Base-by-base conservation (phyloP, 1,140 invertebrate genomes). In the Tetranychus cinnabarinus region DNA sequence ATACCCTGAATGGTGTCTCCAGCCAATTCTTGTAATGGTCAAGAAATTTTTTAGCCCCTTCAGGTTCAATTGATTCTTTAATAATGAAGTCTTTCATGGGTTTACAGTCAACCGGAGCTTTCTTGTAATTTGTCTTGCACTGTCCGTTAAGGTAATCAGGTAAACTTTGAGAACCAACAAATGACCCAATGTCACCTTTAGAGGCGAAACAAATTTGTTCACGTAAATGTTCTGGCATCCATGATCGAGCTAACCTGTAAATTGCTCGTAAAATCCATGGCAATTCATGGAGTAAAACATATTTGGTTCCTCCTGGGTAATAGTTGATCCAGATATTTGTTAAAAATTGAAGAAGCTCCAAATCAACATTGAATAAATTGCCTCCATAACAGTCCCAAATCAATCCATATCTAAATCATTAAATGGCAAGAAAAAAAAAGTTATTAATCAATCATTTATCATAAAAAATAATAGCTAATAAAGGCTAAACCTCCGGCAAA, bases 61-160 rank as follows among this genome's bases (percentile, higher is more conserved):
- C 50, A 52, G n/a, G n/a, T 52, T 52, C n/a, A 52, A 52, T 52
- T 6, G 23, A n/a, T 52, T 52, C 50, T n/a, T 52, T 52, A 8
- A n/a, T 23, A 0, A 52, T 33, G n/a, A 52, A 33, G 7, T 52
- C n/a, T 4, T 31, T 33, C 50, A 52, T 52, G n/a, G 50, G 50
- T 23, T 52, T 13, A 33, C 50, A 52, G 8, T n/a, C n/a, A 13
- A 8, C 7, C 8, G 58, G 58, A n/a, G 58, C 31, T 5, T 42
- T 59, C 34, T 37, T 33, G 31, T 59, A 59, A 31, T 46, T 37
- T 6, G 3, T 13, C 23, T 59, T 13, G 47, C 58, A 55, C 23
- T 52, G 13, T 13, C 65, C 65, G 34, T 58, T 59, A 35, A 66
- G 58, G 58, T 61, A 66, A 31, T 67, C 47, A 13, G 61, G 66